phyloP scores from a whole-genome alignment of 2,113 vertebrate genomes.

The Chelonoidis abingdonii region DNA sequence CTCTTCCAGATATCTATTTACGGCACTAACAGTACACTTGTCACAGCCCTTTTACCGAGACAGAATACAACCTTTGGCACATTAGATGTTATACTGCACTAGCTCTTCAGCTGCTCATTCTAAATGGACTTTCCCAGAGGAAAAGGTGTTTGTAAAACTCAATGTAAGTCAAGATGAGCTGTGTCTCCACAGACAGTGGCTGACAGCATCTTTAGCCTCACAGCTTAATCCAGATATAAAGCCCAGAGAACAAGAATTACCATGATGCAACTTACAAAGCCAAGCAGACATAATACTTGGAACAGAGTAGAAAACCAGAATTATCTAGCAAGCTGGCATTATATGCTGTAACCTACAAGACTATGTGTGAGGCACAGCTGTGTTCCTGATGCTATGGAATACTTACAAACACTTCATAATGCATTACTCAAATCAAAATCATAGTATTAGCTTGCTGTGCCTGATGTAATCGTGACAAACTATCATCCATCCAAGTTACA shows the following conservation, averaged over 20 bases:
- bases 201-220: neutral
- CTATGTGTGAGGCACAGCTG: neutral
- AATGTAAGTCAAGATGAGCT: neutral
- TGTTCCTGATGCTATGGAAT: neutral
- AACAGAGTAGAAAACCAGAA: neutral
- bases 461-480: slow-evolving; percentile 42
- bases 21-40: neutral
- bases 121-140: neutral
- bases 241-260: neutral
- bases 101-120: neutral
- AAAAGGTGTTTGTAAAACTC: neutral
- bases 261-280: neutral
- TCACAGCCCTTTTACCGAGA: neutral
- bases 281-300: neutral
- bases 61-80: neutral
- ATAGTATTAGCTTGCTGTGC: neutral
- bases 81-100: neutral
- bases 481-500: slow-evolving; percentile 46
- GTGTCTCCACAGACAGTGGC: neutral
- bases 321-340: neutral
- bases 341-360: neutral
- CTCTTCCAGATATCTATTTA: neutral
- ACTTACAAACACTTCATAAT: neutral
- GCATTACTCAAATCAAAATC: slow-evolving; percentile 2
- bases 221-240: neutral